Conservation (phyloP, 2,888 invertebrate genomes). For the Cheiracanthium punctorium region DNA sequence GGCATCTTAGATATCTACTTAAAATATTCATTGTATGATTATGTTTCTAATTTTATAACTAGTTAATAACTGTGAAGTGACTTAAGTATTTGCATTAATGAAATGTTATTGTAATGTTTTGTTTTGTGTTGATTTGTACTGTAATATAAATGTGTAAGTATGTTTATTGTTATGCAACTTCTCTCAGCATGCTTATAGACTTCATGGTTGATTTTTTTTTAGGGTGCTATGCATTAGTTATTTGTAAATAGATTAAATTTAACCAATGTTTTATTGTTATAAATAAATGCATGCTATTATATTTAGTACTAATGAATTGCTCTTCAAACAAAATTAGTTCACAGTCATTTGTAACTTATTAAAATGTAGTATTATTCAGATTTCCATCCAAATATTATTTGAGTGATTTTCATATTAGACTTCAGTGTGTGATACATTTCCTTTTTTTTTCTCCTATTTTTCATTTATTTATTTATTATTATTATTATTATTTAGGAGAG, state of each 20-base stretch:
- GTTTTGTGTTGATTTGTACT: background rate
- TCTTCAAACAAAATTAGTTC: constrained; percentile 4
- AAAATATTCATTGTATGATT: too few relatives aligned
- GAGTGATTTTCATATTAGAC: too few relatives aligned
- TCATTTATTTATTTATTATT: background rate
- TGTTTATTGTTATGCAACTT: constrained; percentile 48
- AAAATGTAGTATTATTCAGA: background rate
- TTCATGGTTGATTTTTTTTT: constrained; percentile 41
- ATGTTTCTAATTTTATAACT: too few relatives aligned
- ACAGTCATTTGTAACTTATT: constrained; percentile 46
- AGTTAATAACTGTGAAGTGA: too few relatives aligned
- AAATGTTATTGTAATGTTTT: background rate
- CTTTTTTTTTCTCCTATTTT: too few relatives aligned
- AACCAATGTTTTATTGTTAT: background rate
- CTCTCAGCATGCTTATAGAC: constrained; percentile 54
- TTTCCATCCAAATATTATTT: background rate
- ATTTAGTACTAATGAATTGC: constrained; percentile 7
- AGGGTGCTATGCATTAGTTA: constrained; percentile 48
- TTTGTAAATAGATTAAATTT: constrained; percentile 9
- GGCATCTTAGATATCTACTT: background rate
- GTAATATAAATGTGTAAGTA: background rate
- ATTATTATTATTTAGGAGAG: background rate
- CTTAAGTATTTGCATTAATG: constrained; percentile 5
- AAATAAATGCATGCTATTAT: constrained; percentile 46
- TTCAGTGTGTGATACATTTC: too few relatives aligned